Conservation (phyloP, 2,888 invertebrate genomes). For the Ectemnius lituratus region DNA sequence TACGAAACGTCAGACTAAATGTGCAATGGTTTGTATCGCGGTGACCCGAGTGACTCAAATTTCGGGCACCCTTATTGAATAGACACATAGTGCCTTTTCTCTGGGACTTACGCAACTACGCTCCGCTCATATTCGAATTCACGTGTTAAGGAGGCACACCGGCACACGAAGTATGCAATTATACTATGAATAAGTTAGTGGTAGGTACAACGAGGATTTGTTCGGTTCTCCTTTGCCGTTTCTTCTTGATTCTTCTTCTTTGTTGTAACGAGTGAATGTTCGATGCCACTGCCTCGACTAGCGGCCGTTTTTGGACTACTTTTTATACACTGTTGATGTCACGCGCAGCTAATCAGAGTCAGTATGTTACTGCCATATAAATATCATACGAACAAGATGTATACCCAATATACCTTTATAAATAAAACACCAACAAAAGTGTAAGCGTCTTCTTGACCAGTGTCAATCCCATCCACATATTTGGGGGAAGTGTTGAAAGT, state of each 20-base stretch:
- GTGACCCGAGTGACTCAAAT: slow-evolving; percentile 26
- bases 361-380: slow-evolving; percentile 74
- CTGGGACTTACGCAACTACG: slow-evolving; percentile 60
- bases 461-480: no score
- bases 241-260: slow-evolving; percentile 16
- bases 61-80: slow-evolving; percentile 41
- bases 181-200: slow-evolving; percentile 47
- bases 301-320: slow-evolving; percentile 70
- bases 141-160: slow-evolving; percentile 61
- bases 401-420: slow-evolving; percentile 75
- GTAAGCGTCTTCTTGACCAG: slow-evolving; percentile 11
- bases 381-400: slow-evolving; percentile 70
- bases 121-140: slow-evolving; percentile 41
- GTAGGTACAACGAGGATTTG: slow-evolving; percentile 44
- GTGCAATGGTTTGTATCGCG: slow-evolving; percentile 28
- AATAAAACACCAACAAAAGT: slow-evolving; percentile 67
- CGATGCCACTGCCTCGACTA: slow-evolving; percentile 64
- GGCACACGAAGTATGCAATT: slow-evolving; percentile 42
- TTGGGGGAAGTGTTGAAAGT: no score
- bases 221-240: slow-evolving; percentile 34
- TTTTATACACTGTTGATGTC: slow-evolving; percentile 73
- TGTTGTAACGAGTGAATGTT: slow-evolving; percentile 59
- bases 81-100: slow-evolving; percentile 72
- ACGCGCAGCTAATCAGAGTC: slow-evolving; percentile 71
- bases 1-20: slow-evolving; percentile 10